Evolutionary conservation across 2,888 invertebrate genomes (phyloP).

Genomic region (Penaeus monodon): DNA sequence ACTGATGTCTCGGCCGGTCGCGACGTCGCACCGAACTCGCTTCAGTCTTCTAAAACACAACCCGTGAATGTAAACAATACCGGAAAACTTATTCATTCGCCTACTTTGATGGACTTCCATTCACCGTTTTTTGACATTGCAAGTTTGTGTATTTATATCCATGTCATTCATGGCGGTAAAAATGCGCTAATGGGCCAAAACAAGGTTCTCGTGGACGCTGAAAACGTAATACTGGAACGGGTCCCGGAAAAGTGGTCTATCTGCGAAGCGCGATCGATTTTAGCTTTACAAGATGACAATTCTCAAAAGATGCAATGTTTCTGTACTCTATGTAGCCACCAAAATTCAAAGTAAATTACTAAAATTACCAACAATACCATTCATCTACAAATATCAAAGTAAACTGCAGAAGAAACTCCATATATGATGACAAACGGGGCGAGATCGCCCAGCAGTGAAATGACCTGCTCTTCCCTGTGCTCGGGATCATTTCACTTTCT

Average conservation of each 20-base stretch:
- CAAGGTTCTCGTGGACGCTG: constrained; percentile 24
- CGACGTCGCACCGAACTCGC: constrained; percentile 30
- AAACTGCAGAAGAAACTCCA: background rate
- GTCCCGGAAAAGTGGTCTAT: constrained; percentile 47
- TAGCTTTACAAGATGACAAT: constrained; percentile 50
- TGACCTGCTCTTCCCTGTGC: no score
- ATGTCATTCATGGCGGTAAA: background rate
- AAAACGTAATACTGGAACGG: constrained; percentile 56
- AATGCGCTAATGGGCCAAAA: constrained; percentile 9
- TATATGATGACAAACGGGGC: no score
- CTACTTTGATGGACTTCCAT: background rate
- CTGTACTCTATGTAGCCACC: background rate
- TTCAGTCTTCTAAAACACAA: constrained; percentile 46
- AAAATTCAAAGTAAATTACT: background rate
- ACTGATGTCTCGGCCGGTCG: constrained; percentile 54
- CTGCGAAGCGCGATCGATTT: constrained; percentile 53
- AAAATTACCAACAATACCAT: background rate
- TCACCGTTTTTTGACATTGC: background rate
- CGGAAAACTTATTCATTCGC: background rate
- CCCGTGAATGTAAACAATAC: constrained; percentile 46
- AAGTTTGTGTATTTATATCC: background rate
- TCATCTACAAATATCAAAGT: no score
- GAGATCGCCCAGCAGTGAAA: no score
- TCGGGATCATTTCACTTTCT: no score
- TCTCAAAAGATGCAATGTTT: background rate